phyloP scores from a whole-genome alignment of 2,113 vertebrate species.

The Piaya cayana region DNA sequence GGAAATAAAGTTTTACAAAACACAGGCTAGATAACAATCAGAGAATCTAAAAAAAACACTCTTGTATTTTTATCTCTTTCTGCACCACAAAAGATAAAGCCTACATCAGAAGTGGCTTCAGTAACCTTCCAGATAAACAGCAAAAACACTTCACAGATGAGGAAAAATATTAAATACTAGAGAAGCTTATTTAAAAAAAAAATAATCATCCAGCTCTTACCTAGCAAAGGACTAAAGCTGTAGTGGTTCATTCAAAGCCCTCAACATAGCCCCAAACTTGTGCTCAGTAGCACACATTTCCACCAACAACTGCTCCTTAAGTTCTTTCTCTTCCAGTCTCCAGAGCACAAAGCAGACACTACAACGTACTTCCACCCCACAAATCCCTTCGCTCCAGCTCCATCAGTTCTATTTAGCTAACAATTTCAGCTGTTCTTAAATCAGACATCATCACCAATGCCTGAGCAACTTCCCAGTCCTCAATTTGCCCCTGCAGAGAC shows the following conservation, averaged over 20 bases:
- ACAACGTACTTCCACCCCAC: fast-evolving
- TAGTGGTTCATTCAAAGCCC: fast-evolving
- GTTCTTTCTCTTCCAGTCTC: fast-evolving
- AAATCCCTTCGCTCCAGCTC: fast-evolving
- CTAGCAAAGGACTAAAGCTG: not conserved
- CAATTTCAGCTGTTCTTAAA: not conserved
- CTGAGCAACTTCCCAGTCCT: not conserved
- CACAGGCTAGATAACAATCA: constrained; percentile 8
- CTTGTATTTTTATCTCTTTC: not conserved
- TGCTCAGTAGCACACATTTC: fast-evolving
- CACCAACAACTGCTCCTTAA: not conserved
- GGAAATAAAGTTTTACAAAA: constrained; percentile 21
- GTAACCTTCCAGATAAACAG: not conserved
- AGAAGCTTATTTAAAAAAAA: not conserved
- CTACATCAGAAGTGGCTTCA: not conserved
- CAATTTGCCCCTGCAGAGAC: not conserved
- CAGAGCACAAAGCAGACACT: fast-evolving
- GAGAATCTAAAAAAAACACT: not conserved
- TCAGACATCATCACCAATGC: not conserved
- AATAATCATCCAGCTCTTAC: not conserved
- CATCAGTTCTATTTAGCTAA: fast-evolving
- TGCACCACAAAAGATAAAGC: not conserved
- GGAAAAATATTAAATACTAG: not conserved
- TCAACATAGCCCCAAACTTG: fast-evolving
- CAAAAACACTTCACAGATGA: not conserved